phyloP scores from a whole-genome alignment of 2,113 vertebrate species.

The Rhea pennata region DNA sequence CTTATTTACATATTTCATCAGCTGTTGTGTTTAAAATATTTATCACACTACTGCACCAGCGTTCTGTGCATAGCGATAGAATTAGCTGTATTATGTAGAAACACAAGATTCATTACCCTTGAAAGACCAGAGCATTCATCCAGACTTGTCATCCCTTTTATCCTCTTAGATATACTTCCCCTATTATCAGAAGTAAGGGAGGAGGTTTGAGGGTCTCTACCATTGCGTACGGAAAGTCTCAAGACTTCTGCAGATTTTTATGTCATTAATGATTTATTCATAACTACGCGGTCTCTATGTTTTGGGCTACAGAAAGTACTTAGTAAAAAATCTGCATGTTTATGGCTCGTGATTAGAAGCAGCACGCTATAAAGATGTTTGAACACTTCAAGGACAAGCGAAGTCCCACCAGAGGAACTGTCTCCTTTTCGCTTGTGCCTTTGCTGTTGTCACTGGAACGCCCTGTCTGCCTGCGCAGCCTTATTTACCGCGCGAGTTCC shows the following conservation, averaged over 20 bases:
- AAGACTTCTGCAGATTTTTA: neutral
- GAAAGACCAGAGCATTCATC: neutral
- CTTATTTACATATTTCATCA: conserved; percentile 6
- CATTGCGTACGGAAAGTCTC: neutral
- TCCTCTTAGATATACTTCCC: neutral
- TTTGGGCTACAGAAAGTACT: neutral
- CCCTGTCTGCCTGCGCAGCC: neutral
- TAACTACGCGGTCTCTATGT: neutral
- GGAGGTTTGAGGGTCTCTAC: neutral
- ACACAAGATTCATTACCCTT: neutral
- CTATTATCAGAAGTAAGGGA: neutral
- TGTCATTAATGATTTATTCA: neutral
- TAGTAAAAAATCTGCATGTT: neutral
- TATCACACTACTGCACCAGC: conserved; percentile 20
- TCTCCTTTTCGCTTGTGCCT: neutral
- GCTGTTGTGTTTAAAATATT: conserved; percentile 4
- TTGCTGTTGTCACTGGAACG: neutral
- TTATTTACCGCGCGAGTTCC: neutral
- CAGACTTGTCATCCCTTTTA: neutral
- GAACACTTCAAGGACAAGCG: neutral
- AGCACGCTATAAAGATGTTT: neutral
- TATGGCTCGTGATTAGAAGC: neutral
- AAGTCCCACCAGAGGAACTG: neutral
- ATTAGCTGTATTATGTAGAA: neutral
- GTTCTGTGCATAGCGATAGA: neutral